Base-by-base conservation (phyloP, 2,797 vertebrate species). In the Sebastes jordani region DNA sequence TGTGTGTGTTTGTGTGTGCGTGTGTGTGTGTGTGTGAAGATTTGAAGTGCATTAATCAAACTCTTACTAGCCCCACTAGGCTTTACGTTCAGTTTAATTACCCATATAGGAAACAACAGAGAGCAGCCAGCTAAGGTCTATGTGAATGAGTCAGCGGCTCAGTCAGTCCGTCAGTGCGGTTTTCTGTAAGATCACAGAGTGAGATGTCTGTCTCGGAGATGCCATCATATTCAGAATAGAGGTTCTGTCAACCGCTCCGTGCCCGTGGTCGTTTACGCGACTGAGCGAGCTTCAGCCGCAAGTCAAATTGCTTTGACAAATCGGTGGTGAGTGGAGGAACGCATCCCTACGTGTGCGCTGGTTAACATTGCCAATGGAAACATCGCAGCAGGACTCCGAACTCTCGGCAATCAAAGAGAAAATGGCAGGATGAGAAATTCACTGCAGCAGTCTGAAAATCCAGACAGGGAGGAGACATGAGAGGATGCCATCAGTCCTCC, bases 251-350 rank as follows among this genome's bases (percentile, higher is more conserved):
- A 29, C 27, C 13, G 16, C 56, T 72, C 29, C 1, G 1, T 20
- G 36, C 64, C 76, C 55, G 63, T 18, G 55, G 36, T 62, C 68
- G 73, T 86, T 73, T 72, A 71, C 60, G 34, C 54, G 55, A 74
- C 36, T 11, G 46, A 81, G 69, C 18, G 20, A 13, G 58, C 70
- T 81, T 82, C 68, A 65, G 79, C 74, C 77, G 74, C 65, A 61
- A 71, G 75, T 88, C 71, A 81, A 81, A 84, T 68, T 76, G 74
- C 73, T 86, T 82, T 84, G 76, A 82, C 79, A 83, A 87, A 82
- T 81, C 55, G 60, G 52, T 18, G 49, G 22, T 22, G 76, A 81
- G 76, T 27, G 66, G 68, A 73, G 59, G 74, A 74, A 74, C 54
- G 23, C 62, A 61, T 74, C 64, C 74, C 78, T 56, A 5, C 54